Evolutionary conservation across 2,797 vertebrate genomes (phyloP), one percentile per base, ranked within the genome.

Genomic region (Euthynnus affinis): DNA sequence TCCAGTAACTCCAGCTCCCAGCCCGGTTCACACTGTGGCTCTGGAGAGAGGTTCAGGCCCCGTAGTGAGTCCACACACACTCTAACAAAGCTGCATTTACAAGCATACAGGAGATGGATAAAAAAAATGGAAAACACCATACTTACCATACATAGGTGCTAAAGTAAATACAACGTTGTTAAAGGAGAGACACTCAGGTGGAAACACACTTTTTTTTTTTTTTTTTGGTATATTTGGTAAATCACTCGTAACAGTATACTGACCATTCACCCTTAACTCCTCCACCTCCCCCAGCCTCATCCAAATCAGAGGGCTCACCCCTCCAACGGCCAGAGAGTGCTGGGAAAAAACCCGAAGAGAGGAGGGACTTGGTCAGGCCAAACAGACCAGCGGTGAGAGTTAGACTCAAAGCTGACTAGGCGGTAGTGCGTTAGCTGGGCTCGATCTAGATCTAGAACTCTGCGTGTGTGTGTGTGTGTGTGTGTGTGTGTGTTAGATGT

Each of bases 1-100:
- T 98, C 97, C 93, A 98, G 97, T 93, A 98, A 97, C 94, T 98
- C 97, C 7, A 96, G 97, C 82, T 98, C 97, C 55, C 96, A 98
- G 87, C 95, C 97, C 8, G 93, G 97, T 29, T 97, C 97, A 83
- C 97, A 99, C 92, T 97, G 96, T 0, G 97, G 97, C 59, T 98
- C 98, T 60, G 98, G 97, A 78, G 97, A 98, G 81, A 92, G 97
- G 65, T 97, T 97, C 93, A 95, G 97, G 85, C 93, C 97, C 93
- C 96, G 97, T 95, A 97, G 97, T 99, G 95, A 96, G 97, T 95
- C 67, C 73, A 59, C 29, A 44, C 71, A 81, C 78, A 68, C n/a
- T 6, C 29, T 42, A 5, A 29, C 51, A 14, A 51, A 69, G 15
- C 29, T 42, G 46, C 60, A 62, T 4, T 17, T 0, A 48, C 14